Evolutionary conservation across 2,797 vertebrate genomes (phyloP).

Genomic region (Halcyon chelicuti): DNA sequence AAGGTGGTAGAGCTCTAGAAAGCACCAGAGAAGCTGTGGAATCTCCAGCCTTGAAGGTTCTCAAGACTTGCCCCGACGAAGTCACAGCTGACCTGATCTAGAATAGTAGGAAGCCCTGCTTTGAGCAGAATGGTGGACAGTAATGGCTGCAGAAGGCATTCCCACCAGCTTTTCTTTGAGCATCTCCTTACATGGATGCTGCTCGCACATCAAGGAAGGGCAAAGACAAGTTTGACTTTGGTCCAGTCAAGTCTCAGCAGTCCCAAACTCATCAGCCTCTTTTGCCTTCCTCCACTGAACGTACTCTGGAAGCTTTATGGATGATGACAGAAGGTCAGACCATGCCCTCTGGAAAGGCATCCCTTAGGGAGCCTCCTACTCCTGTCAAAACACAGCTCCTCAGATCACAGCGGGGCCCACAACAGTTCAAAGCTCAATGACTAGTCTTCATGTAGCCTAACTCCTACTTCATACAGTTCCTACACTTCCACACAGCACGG

Average conservation of each 20-base stretch:
- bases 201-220: neutral
- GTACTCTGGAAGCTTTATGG: neutral
- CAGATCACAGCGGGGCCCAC: neutral
- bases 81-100: neutral
- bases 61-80: neutral
- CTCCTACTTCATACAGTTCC: accelerated
- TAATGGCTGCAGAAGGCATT: neutral
- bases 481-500: accelerated
- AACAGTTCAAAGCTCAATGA: neutral
- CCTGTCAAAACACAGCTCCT: neutral
- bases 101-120: neutral
- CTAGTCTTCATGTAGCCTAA: neutral
- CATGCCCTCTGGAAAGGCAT: neutral
- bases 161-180: neutral
- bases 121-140: neutral
- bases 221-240: neutral
- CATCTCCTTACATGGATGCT: neutral
- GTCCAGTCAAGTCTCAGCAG: neutral
- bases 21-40: neutral
- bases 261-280: neutral
- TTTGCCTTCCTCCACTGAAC: neutral
- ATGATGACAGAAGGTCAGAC: neutral
- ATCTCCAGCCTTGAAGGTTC: neutral
- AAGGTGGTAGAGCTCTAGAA: neutral
- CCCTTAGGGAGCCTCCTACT: neutral